phyloP scores from a whole-genome alignment of 1,140 invertebrate species.

The Helicoverpa armigera region DNA sequence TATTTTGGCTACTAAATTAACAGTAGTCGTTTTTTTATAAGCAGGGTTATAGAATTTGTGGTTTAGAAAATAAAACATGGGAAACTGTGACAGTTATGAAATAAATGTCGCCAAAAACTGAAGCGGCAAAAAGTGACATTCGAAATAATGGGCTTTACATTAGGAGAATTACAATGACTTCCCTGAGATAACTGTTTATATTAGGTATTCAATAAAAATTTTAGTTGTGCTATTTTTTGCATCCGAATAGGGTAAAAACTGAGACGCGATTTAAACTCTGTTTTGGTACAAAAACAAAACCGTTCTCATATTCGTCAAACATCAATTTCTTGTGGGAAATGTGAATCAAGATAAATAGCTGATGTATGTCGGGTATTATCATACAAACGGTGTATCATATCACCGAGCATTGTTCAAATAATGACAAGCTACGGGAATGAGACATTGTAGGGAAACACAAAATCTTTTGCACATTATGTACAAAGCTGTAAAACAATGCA shows the following conservation, averaged over 20 bases:
- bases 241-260: neutral
- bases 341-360: constrained; percentile 34
- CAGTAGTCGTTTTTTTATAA: no score
- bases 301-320: constrained; percentile 47
- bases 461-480: neutral
- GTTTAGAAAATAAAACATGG: no score
- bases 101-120: no score
- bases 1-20: no score
- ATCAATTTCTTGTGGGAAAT: constrained; percentile 45
- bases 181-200: no score
- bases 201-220: neutral
- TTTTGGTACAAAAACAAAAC: constrained; percentile 29
- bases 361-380: constrained; percentile 40
- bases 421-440: constrained; percentile 16
- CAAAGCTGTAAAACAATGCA: neutral
- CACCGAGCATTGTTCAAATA: constrained; percentile 44
- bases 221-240: neutral
- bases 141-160: no score
- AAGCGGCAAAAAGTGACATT: no score
- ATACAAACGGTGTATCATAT: constrained; percentile 41
- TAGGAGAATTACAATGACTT: no score
- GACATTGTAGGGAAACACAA: neutral
- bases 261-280: neutral
- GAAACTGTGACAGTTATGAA: no score
- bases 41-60: no score